Evolutionary conservation across 2,888 invertebrate species (phyloP).

Genomic region (Dysmachus trigonus): DNA sequence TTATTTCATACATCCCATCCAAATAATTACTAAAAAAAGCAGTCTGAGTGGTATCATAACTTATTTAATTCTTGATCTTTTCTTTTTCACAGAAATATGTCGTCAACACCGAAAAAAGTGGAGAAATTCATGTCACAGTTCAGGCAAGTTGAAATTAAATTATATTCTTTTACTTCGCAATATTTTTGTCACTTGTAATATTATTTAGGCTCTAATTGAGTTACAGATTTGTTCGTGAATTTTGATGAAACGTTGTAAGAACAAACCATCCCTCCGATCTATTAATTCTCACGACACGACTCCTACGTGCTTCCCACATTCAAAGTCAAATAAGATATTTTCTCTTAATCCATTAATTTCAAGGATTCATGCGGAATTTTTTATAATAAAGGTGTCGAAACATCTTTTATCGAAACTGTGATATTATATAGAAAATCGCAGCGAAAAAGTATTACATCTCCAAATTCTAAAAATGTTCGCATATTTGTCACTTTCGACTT

Average conservation of each 20-base stretch:
- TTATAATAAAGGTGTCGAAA: no score
- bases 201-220: neutral
- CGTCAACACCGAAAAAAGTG: conserved; percentile 77
- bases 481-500: neutral
- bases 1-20: neutral
- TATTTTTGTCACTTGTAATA: neutral
- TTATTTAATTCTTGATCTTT: neutral
- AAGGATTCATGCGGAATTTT: no score
- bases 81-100: conserved; percentile 77
- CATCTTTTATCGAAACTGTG: no score
- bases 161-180: neutral
- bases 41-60: neutral
- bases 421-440: no score
- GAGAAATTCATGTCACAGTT: conserved; percentile 79
- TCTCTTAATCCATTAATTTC: no score
- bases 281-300: no score
- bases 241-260: neutral
- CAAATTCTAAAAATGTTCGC: no score
- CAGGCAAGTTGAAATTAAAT: conserved; percentile 68
- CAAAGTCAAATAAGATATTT: no score
- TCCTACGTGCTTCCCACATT: no score
- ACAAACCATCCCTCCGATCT: no score
- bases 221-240: neutral
- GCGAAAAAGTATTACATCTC: no score
- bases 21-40: neutral